Percentiles rank a stretch among this genome's conserved stretches.
These are phyloP conservation scores for Clarias pachynema DNA, from an alignment of 2,797 vertebrate genomes.

Conservation along the genomic window DNA sequence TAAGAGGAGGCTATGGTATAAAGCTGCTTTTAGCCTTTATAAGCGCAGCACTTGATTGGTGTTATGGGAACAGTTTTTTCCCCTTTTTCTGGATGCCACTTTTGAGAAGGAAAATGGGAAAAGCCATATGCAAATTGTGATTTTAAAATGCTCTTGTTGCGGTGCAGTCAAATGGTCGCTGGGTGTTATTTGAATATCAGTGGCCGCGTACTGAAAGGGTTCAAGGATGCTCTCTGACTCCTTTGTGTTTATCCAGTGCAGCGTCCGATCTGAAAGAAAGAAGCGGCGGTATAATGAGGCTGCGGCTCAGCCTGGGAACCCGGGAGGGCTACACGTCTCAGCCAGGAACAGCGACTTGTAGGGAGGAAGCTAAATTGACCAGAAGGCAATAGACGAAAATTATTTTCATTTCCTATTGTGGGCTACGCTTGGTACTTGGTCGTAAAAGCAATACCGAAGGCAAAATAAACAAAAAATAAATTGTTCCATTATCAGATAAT, in stretches of 20 bases:
- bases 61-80: constrained; percentile 89
- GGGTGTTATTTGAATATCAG: constrained; percentile 99
- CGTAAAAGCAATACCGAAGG: constrained; percentile 67
- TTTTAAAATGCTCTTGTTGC: constrained; percentile 90
- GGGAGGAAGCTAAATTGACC: constrained; percentile 97
- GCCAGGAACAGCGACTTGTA: constrained; percentile 87
- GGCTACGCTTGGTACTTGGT: constrained; percentile 73
- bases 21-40: constrained; percentile 83
- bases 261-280: constrained; percentile 95
- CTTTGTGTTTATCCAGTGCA: constrained; percentile 99
- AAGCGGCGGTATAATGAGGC: constrained; percentile 92
- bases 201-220: constrained; percentile 95
- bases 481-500: constrained; percentile 53
- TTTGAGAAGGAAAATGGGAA: constrained; percentile 85
- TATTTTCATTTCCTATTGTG: constrained; percentile 98
- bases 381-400: constrained; percentile 99
- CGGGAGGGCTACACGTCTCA: constrained; percentile 90
- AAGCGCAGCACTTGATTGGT: constrained; percentile 90
- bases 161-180: constrained; percentile 90
- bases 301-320: constrained; percentile 92
- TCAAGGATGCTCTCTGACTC: constrained; percentile 99
- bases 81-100: constrained; percentile 60
- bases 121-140: constrained; percentile 97
- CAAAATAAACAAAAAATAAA: constrained; percentile 63
- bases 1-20: constrained; percentile 80